Conservation (phyloP, 2,113 vertebrate species). For the Marmota monax region DNA sequence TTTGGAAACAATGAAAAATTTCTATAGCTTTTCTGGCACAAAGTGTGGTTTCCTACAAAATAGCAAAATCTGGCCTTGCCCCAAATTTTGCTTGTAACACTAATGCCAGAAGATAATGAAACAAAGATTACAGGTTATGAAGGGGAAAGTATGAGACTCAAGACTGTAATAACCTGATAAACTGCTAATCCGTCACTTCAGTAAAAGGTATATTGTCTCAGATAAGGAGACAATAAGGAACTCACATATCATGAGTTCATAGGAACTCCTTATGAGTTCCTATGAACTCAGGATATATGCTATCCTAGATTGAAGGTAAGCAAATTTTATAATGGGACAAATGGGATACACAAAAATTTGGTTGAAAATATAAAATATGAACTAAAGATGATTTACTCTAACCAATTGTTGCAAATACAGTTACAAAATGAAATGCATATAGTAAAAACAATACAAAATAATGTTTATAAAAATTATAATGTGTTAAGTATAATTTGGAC, state of each 20-base stretch:
- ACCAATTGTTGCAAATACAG: not conserved
- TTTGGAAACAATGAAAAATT: not conserved
- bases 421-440: not conserved
- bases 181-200: not conserved
- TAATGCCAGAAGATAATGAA: not conserved
- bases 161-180: not conserved
- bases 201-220: not conserved
- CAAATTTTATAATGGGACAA: not conserved
- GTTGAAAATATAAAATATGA: not conserved
- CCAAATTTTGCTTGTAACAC: not conserved
- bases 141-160: not conserved
- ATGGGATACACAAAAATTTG: not conserved
- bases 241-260: not conserved
- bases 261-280: not conserved
- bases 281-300: not conserved
- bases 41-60: not conserved
- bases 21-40: not conserved
- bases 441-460: not conserved
- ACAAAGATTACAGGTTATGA: not conserved
- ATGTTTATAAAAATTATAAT: not conserved
- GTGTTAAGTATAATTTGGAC: not conserved
- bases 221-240: not conserved
- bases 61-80: not conserved
- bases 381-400: not conserved
- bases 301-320: not conserved